Evolutionary conservation across 35 echinoderm and acorn worm genomes (phyloP), one percentile per base, ranked within the genome.

Genomic region (Amphiura filiformis): DNA sequence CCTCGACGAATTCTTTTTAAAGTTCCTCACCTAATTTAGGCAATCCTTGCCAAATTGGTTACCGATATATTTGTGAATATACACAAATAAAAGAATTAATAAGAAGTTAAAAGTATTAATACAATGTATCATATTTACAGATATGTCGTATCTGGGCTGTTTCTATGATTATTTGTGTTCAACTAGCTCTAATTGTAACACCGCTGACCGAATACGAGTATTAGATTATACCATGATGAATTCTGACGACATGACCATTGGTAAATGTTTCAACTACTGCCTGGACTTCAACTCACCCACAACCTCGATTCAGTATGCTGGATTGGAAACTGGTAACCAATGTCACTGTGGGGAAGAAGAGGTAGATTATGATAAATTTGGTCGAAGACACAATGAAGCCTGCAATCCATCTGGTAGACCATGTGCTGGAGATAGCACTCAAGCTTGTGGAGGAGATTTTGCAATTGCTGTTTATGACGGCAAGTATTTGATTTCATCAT

Each of bases 21-120:
- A 76, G 9, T 36, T 75, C 31, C 84, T 1, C 56, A 86, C 84
- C 84, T 76, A 86, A 86, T 34, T 39, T 76, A 86, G 57, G 84
- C 84, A 86, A 86, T 86, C 84, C 15, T 70, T 70, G 61, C 61
- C 61, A 70, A 70, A 70, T 70, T 70, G 61, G 28, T 70, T 70
- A 70, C 61, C 4, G 26, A 70, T 70, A 70, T 3, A 23, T 70
- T 70, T 70, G 26, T 70, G 61, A 70, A 70, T 18, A 23, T 70
- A 13, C 28, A 13, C 17, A 70, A n/a, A n/a, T n/a, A n/a, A n/a
- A n/a, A n/a, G n/a, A n/a, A n/a, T n/a, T n/a, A n/a, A n/a, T n/a
- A n/a, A n/a, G n/a, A n/a, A n/a, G n/a, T n/a, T n/a, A n/a, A 47
- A 47, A 4, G 5, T 9, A 4, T 47, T 9, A 9, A 4, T 17